Evolutionary conservation across 2,888 invertebrate species (phyloP).

Genomic region (Adela reaumurella): DNA sequence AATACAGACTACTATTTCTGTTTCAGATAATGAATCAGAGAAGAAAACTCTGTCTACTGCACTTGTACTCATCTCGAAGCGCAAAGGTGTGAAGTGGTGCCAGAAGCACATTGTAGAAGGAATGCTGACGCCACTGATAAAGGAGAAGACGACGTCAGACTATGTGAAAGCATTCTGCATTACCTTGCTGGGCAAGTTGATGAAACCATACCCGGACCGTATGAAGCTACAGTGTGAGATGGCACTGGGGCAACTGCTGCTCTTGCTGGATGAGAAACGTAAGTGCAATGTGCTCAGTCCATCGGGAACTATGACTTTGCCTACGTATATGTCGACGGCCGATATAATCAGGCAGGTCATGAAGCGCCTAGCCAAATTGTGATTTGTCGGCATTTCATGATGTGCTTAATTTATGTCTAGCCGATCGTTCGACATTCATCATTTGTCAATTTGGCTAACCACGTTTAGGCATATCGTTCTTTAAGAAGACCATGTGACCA

Average conservation of each 20-base stretch:
- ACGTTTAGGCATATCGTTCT: no score
- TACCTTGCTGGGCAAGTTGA: constrained; percentile 31
- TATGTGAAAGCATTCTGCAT: constrained; percentile 29
- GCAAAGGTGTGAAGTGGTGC: constrained; percentile 40
- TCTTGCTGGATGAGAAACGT: constrained; percentile 30
- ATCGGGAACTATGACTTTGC: not conserved
- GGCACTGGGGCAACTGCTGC: constrained; percentile 27
- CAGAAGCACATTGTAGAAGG: constrained; percentile 35
- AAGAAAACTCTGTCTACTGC: constrained; percentile 31
- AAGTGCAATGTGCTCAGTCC: constrained; percentile 18
- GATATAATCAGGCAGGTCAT: no score
- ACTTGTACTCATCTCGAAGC: constrained; percentile 37
- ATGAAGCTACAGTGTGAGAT: constrained; percentile 43
- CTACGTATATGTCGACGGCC: no score
- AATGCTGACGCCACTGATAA: constrained; percentile 32
- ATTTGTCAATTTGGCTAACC: no score
- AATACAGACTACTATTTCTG: constrained; percentile 2
- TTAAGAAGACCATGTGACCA: no score
- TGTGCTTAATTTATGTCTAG: no score
- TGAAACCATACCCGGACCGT: constrained; percentile 37
- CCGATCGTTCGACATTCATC: no score
- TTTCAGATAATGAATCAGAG: constrained; percentile 27
- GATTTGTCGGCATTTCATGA: no score
- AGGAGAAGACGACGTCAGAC: constrained; percentile 19
- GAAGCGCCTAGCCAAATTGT: no score